A percentile compares a stretch with the other conserved stretches of the same genome.
These are phyloP conservation scores for Eretmochelys imbricata DNA, from an alignment of 2,113 vertebrate genomes.

Conservation along the genomic window DNA sequence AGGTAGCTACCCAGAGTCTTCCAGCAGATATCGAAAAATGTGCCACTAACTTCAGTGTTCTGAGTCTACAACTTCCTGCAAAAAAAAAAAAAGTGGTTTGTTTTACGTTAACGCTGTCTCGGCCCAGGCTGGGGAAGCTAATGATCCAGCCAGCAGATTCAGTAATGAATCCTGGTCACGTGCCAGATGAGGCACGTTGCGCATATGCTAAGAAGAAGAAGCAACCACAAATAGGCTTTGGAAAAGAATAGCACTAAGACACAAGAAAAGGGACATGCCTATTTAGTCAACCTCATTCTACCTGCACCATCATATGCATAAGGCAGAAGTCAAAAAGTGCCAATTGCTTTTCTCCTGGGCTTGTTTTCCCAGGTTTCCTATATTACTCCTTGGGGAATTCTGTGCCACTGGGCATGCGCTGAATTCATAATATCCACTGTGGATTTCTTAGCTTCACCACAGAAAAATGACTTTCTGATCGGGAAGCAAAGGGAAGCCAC, in stretches of 20 bases:
- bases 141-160: no score
- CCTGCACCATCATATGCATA: background rate
- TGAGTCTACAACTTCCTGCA: background rate
- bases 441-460: no score
- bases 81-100: background rate
- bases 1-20: background rate
- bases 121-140: no score
- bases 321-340: background rate
- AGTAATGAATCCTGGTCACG: no score
- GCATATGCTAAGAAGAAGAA: no score
- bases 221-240: background rate
- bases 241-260: background rate
- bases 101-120: background rate
- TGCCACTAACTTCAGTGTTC: background rate
- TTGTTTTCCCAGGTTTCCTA: background rate
- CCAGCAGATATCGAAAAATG: background rate
- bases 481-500: no score
- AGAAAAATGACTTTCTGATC: no score
- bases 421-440: no score
- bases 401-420: no score
- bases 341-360: background rate
- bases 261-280: background rate
- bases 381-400: background rate
- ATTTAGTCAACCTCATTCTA: background rate
- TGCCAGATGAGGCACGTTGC: no score